Conservation (phyloP, 2,888 invertebrate genomes). For the Himalopsyche kuldschensis region DNA sequence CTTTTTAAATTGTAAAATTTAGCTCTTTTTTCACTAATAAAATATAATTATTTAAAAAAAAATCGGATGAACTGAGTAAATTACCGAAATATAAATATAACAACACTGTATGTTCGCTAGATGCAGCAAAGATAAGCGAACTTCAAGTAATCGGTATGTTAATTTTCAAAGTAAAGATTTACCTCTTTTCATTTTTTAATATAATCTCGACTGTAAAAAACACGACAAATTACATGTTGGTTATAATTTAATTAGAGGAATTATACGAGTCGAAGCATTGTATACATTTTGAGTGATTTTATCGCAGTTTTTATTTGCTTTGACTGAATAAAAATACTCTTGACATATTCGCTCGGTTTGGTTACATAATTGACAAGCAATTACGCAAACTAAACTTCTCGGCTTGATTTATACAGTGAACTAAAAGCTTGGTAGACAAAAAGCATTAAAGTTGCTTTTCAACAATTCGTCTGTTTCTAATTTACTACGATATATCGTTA, state of each 20-base stretch:
- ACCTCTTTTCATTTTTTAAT: not conserved
- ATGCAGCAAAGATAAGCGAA: too few species aligned
- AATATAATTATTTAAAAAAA: too few species aligned
- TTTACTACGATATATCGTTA: not conserved
- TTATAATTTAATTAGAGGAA: slow-evolving; percentile 31
- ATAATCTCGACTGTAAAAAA: not conserved
- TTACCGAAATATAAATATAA: too few species aligned
- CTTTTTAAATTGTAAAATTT: too few species aligned
- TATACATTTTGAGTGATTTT: slow-evolving; percentile 8
- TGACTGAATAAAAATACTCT: not conserved
- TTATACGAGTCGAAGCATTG: slow-evolving; percentile 11
- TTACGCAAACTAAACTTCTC: not conserved
- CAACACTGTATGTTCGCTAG: too few species aligned
- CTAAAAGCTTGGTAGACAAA: not conserved
- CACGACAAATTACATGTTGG: slow-evolving; percentile 33
- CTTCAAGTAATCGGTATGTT: not conserved
- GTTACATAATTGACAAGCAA: not conserved
- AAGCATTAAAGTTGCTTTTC: not conserved
- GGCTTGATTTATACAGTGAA: not conserved
- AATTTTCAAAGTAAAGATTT: not conserved
- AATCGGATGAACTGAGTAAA: too few species aligned
- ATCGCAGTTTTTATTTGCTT: not conserved
- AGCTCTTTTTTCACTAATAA: too few species aligned
- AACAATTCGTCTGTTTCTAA: not conserved
- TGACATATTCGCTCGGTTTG: not conserved